Conservation (phyloP, 1,140 invertebrate genomes). For the Glossosoma conforme region DNA sequence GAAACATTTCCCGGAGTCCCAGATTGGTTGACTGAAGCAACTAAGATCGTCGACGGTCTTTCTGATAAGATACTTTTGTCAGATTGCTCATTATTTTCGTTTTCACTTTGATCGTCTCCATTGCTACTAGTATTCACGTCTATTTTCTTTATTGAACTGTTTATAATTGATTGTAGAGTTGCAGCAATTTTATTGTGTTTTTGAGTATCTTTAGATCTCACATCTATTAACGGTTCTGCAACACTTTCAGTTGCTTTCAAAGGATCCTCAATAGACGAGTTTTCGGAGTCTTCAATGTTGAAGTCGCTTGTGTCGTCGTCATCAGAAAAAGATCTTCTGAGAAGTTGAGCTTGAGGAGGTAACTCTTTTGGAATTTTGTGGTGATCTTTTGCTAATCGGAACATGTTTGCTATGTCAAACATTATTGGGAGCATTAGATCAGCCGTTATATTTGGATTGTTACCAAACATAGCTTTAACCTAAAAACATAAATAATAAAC, state of each 20-base stretch:
- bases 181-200: conserved; percentile 18
- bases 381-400: conserved; percentile 43
- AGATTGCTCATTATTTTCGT: neutral
- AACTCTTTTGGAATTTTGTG: conserved; percentile 35
- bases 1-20: neutral
- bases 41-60: too few relatives aligned
- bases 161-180: conserved; percentile 15
- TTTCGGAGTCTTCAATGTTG: too few relatives aligned
- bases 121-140: conserved; percentile 3
- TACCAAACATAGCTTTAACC: conserved; percentile 54
- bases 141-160: conserved; percentile 5
- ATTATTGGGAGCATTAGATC: conserved; percentile 59
- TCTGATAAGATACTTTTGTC: too few relatives aligned
- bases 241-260: conserved; percentile 1
- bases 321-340: conserved; percentile 40
- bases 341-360: conserved; percentile 38
- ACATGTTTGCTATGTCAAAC: conserved; percentile 59
- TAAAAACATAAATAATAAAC: conserved; percentile 36
- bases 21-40: too few relatives aligned
- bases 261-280: conserved; percentile 30
- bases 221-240: neutral
- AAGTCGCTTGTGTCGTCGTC: too few relatives aligned
- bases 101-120: neutral
- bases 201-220: neutral
- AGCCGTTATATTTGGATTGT: conserved; percentile 48